phyloP scores from a whole-genome alignment of 35 echinoderm and acorn worm species.

The Holothuria glaberrima region DNA sequence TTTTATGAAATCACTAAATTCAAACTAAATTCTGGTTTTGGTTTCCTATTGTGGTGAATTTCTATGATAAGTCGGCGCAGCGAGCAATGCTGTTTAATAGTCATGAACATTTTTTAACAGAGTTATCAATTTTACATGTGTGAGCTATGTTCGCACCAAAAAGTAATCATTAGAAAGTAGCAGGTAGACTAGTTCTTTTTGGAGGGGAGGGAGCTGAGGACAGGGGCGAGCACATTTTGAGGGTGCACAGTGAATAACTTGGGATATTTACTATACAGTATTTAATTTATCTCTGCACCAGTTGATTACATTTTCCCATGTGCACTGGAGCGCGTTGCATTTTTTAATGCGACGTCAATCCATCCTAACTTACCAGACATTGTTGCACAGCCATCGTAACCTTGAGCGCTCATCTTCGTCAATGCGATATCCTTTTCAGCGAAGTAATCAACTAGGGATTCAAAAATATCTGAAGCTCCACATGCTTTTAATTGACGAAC shows the following conservation, averaged over 20 bases:
- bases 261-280: background rate
- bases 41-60: too few relatives aligned
- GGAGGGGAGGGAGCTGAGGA: too few relatives aligned
- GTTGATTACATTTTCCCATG: background rate
- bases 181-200: too few relatives aligned
- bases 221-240: too few relatives aligned
- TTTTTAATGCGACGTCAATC: background rate
- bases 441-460: background rate
- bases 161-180: too few relatives aligned
- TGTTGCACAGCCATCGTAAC: slow-evolving; percentile 23
- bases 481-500: slow-evolving; percentile 28
- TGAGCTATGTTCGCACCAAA: slow-evolving; percentile 8
- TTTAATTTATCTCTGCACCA: background rate
- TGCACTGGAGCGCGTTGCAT: background rate
- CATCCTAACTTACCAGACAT: slow-evolving; percentile 19
- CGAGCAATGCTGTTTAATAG: background rate
- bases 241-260: too few relatives aligned
- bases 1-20: too few relatives aligned
- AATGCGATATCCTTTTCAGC: background rate
- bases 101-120: slow-evolving; percentile 8
- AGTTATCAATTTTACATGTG: background rate
- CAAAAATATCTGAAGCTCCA: slow-evolving; percentile 5
- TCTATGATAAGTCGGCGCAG: background rate
- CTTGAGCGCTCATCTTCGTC: slow-evolving; percentile 21
- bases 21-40: too few relatives aligned